Base-by-base conservation (phyloP, 1,140 invertebrate genomes). In the Mesaphorura yosii region DNA sequence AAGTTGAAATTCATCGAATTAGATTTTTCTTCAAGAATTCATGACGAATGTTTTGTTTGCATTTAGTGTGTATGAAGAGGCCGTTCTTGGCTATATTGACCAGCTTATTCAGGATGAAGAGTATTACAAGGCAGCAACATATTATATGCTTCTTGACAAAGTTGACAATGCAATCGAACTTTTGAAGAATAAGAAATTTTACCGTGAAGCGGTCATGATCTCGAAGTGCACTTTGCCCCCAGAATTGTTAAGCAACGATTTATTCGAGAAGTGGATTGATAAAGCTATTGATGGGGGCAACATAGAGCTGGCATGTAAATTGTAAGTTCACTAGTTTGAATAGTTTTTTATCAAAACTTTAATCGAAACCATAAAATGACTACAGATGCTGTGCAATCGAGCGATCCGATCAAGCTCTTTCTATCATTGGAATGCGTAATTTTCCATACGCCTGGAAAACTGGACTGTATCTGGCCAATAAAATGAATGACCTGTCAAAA, bases 141-240 rank as follows among this genome's bases (percentile, higher is more conserved):
- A 53, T 27, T 48, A 53, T 5, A 14, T 55, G 1, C 2, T 37
- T 6, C 31, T 17, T 39, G 50, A 44, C 17, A 17, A 49, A 12
- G 23, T 39, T 10, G 47, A 48, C 17, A 38, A 55, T 14, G 58
- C 53, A 15, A 34, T 56, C 26, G 26, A 56, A 14, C 25, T 59
- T 7, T 28, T 56, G 2, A 17, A 45, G 1, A 31, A 47, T 3
- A 38, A 53, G 29, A 49, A 48, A 20, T 25, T 56, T 25, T 59
- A 48, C 31, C 53, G 53, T 29, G 58, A 59, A 22, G 58, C 58
- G n/a, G 28, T 54, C n/a, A 26, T 26, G 14, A 19, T 56, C 7
- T 27, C 46, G 0, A 59, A 53, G 40, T 17, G 20, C 22, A 31
- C 17, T 3, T 28, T 53, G 27, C 29, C 31, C 6, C n/a, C 19